These are phyloP conservation scores for Drosophila lacertosa DNA, from an alignment of 1,140 invertebrate genomes.

Conservation along the genomic window DNA sequence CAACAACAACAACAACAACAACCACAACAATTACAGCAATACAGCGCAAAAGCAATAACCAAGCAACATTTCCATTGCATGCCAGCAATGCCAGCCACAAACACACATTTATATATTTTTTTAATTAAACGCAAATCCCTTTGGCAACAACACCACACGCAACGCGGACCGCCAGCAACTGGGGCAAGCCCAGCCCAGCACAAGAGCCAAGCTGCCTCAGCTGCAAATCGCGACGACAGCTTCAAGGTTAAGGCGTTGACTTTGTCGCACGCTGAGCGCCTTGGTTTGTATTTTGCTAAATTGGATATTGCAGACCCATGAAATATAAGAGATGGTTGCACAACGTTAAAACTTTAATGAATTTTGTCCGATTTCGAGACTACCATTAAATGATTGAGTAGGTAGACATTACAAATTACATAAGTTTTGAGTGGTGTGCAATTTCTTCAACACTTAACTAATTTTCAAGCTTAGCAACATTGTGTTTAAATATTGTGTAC, in stretches of 20 bases:
- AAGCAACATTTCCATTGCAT: conserved; percentile 75
- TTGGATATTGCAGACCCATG: conserved; percentile 5
- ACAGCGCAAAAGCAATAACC: conserved; percentile 70
- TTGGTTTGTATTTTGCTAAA: background rate
- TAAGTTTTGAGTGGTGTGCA: too few species aligned
- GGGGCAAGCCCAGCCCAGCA: conserved; percentile 31
- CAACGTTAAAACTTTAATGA: background rate
- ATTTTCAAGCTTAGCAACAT: too few species aligned
- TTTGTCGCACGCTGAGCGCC: conserved; percentile 14
- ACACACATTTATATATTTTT: conserved; percentile 72
- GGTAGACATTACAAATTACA: too few species aligned
- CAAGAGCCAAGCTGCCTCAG: conserved; percentile 4
- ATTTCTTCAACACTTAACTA: too few species aligned
- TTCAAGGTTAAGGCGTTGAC: conserved; percentile 68
- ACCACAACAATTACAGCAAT: conserved; percentile 32
- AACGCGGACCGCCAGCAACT: conserved; percentile 56
- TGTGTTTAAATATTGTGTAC: too few species aligned
- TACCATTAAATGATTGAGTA: background rate
- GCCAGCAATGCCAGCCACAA: conserved; percentile 63
- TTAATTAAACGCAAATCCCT: conserved; percentile 79
- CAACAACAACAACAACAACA: conserved; percentile 22
- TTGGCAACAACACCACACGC: conserved; percentile 61
- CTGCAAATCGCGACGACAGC: conserved; percentile 53
- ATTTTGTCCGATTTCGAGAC: background rate
- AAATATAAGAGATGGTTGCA: conserved; percentile 13